These are phyloP conservation scores for Eremophila alpestris DNA, from an alignment of 2,797 vertebrate genomes.

Conservation along the genomic window DNA sequence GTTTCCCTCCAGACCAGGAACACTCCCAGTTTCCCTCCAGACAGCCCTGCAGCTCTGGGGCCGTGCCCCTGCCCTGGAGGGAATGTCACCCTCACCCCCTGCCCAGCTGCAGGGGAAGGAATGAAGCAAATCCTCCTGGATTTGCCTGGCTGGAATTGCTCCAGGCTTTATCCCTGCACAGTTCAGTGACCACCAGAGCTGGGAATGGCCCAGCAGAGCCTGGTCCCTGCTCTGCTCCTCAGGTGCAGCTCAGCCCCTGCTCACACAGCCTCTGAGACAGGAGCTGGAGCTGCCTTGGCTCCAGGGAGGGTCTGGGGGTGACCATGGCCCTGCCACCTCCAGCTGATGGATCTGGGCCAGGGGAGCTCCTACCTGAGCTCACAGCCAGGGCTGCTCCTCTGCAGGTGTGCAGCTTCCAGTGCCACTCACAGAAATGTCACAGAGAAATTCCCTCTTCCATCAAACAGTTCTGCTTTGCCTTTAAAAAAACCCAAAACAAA, in stretches of 20 bases:
- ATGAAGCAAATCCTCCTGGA: no score
- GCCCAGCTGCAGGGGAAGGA: background rate
- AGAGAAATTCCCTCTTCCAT: no score
- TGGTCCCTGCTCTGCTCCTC: background rate
- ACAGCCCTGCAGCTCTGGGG: background rate
- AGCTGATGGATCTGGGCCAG: background rate
- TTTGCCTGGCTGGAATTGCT: background rate
- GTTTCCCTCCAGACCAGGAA: no score
- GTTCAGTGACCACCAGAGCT: background rate
- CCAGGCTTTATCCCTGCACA: background rate
- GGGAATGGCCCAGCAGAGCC: background rate
- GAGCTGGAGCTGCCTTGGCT: no score
- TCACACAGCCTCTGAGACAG: rapidly evolving
- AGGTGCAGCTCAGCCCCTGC: background rate
- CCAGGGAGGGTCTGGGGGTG: background rate
- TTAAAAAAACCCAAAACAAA: no score
- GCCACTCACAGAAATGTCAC: no score
- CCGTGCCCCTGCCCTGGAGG: no score
- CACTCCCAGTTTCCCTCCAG: no score
- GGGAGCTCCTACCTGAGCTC: background rate
- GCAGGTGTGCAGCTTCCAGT: background rate
- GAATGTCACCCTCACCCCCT: background rate
- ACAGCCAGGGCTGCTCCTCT: background rate
- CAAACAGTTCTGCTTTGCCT: no score
- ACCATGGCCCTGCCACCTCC: rapidly evolving